phyloP scores from a whole-genome alignment of 2,797 vertebrate genomes.

The Myotis daubentonii region DNA sequence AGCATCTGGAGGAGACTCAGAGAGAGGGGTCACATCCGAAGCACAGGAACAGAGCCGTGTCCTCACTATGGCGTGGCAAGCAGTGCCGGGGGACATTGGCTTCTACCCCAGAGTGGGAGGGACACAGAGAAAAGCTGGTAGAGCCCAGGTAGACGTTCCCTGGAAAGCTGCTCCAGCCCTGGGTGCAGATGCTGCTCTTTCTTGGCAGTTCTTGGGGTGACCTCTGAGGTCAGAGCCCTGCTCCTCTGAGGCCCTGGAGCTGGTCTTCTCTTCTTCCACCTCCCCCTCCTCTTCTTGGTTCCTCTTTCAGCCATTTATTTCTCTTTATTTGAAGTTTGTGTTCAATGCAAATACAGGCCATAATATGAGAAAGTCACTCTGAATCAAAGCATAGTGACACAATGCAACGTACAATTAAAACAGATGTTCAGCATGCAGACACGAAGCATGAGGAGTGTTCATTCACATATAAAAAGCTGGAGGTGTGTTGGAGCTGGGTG shows the following conservation, averaged over 20 bases:
- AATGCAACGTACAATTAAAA: slow-evolving; percentile 74
- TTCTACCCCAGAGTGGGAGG: no score
- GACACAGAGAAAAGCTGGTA: not conserved
- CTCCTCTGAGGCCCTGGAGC: not conserved
- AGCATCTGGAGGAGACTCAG: not conserved
- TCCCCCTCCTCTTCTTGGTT: not conserved
- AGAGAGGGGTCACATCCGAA: not conserved
- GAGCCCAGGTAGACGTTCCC: not conserved
- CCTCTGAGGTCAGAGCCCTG: not conserved
- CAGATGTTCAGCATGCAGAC: slow-evolving; percentile 66
- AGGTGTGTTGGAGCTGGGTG: slow-evolving; percentile 44
- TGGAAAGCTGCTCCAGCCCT: not conserved
- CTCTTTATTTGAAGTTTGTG: slow-evolving; percentile 9
- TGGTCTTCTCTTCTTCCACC: not conserved
- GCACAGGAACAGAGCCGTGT: not conserved
- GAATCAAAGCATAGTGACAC: slow-evolving; percentile 78
- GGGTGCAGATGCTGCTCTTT: fast-evolving
- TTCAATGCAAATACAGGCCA: slow-evolving; percentile 73
- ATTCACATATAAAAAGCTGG: slow-evolving; percentile 16
- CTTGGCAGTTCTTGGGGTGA: not conserved
- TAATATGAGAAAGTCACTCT: not conserved
- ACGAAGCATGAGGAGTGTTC: slow-evolving; percentile 60
- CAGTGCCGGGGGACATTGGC: fast-evolving
- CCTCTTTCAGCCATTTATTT: slow-evolving; percentile 4
- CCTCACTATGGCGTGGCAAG: not conserved